phyloP scores from a whole-genome alignment of 2,113 vertebrate genomes.

The Crotophaga sulcirostris region DNA sequence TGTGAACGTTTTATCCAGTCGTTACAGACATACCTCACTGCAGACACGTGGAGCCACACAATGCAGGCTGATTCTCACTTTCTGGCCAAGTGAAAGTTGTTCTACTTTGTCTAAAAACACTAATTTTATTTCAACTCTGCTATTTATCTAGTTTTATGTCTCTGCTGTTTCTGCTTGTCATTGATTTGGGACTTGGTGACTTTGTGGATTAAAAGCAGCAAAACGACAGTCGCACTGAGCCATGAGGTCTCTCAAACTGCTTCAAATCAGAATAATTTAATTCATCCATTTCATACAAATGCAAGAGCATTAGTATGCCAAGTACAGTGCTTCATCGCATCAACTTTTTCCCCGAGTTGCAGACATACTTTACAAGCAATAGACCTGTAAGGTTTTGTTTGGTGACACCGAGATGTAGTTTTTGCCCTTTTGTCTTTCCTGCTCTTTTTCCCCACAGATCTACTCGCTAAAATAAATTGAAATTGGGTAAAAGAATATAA shows the following conservation, averaged over 20 bases:
- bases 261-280: not conserved
- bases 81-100: not conserved
- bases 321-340: not conserved
- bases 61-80: not conserved
- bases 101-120: not conserved
- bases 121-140: not conserved
- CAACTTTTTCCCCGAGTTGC: not conserved
- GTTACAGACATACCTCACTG: not conserved
- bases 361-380: not conserved
- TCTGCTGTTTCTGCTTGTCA: not conserved
- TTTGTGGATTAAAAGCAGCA: not conserved
- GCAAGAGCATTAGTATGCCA: not conserved
- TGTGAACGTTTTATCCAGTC: not conserved
- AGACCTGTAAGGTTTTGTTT: slow-evolving; percentile 58
- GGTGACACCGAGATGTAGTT: not conserved
- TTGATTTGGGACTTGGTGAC: not conserved
- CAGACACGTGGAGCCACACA: not conserved
- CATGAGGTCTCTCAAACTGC: not conserved
- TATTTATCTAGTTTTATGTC: not conserved
- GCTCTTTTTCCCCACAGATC: slow-evolving; percentile 56
- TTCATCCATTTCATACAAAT: not conserved
- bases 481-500: slow-evolving; percentile 76
- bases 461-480: slow-evolving; percentile 85
- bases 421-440: slow-evolving; percentile 65
- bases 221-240: not conserved